Evolutionary conservation across 2,888 invertebrate genomes (phyloP), one percentile per base, ranked within the genome.

Genomic region (Gymnosoma rotundatum): DNA sequence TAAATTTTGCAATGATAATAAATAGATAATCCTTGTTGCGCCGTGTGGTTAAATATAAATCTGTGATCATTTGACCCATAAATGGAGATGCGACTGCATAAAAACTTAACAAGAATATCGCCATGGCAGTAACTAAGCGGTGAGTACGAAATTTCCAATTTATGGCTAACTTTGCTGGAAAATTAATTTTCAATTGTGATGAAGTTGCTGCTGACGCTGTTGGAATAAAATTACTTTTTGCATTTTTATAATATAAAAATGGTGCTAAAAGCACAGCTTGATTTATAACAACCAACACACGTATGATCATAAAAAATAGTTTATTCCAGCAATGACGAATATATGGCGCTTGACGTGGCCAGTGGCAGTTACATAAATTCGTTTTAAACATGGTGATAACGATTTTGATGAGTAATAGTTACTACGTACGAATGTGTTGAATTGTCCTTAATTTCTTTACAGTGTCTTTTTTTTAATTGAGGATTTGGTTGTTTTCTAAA

Each of bases 221-320:
- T 0, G 16, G 12, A n/a, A 18, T 2, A 6, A 45, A 52, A 14
- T 42, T 69, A 8, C 4, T 45, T n/a, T 76, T 9, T 0, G 56
- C 16, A 45, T 61, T 60, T 75, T 54, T 75, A 58, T 50, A 52
- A 32, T 61, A 79, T 4, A 78, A 18, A 72, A 86, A 78, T 36
- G 90, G 91, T 21, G 89, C 87, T 86, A 91, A 69, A 18, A 88
- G 60, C 67, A 89, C 56, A 5, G 87, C 25, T 63, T 90, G 89
- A 86, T 89, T 89, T 16, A 88, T 54, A 12, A 87, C 85, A 38
- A 89, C 75, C 80, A 89, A 60, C 38, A 84, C 50, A 32, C 87
- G 84, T 67, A 88, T 75, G 38, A 88, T 88, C 4, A 86, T 73
- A n/a, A 86, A 87, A 52, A 89, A 89, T 21, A 67, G 86, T 63